Conservation (phyloP, 2,888 invertebrate species). For the Apoda limacodes region DNA sequence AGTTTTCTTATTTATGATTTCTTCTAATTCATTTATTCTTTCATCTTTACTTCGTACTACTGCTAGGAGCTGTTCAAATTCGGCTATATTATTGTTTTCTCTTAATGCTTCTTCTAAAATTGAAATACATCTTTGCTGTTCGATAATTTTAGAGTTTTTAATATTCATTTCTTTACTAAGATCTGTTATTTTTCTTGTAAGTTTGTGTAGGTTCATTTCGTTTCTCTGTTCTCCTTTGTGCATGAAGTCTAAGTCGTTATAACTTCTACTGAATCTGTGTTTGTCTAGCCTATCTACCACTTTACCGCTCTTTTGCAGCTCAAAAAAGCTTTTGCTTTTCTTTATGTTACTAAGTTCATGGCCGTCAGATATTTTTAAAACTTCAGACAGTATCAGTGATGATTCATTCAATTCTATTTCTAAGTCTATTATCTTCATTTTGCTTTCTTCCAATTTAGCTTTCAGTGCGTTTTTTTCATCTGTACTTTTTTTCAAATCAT, state of each 20-base stretch:
- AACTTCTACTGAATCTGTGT: slow-evolving; percentile 56
- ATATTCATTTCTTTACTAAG: slow-evolving; percentile 56
- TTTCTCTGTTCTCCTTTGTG: slow-evolving; percentile 17
- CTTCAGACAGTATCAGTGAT: slow-evolving; percentile 61
- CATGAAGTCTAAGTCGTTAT: slow-evolving; percentile 42
- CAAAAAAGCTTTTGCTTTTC: slow-evolving; percentile 57
- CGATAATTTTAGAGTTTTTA: slow-evolving; percentile 66
- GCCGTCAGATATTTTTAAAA: slow-evolving; percentile 56
- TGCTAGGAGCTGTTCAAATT: slow-evolving; percentile 68
- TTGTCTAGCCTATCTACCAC: slow-evolving; percentile 69
- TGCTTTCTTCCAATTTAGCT: slow-evolving; percentile 48
- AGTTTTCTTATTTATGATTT: slow-evolving; percentile 68
- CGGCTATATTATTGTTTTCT: slow-evolving; percentile 68
- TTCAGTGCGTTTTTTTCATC: slow-evolving; percentile 45
- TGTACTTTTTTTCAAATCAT: slow-evolving; percentile 41
- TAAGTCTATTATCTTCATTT: slow-evolving; percentile 60
- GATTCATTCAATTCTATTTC: slow-evolving; percentile 66
- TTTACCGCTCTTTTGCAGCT: slow-evolving; percentile 69
- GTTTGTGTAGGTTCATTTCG: slow-evolving; percentile 36
- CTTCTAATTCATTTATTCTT: slow-evolving; percentile 82
- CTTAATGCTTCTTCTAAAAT: slow-evolving; percentile 65
- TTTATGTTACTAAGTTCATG: slow-evolving; percentile 44
- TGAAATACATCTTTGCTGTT: slow-evolving; percentile 65
- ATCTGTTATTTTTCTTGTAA: slow-evolving; percentile 50
- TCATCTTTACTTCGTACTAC: slow-evolving; percentile 72